A percentile compares a stretch with the other conserved stretches of the same genome.
Evolutionary conservation across 2,113 vertebrate genomes (phyloP).

Genomic region (human (Homo sapiens)): GRCh38 chr4:82109501-82110000

Average conservation of each 20-base stretch:
- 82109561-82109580: not conserved
- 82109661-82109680: not conserved
- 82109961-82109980: not conserved
- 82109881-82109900: not conserved
- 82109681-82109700: not conserved
- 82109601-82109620: not conserved
- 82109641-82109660: not conserved
- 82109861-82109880: conserved; percentile 42
- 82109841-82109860: not conserved
- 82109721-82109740: not conserved
- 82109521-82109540: not conserved
- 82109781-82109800: not conserved
- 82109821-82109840: not conserved
- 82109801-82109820: not conserved
- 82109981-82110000: not conserved
- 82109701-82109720: conserved; percentile 13
- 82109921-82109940: conserved; percentile 37
- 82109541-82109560: not conserved
- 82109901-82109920: conserved; percentile 11
- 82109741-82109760: not conserved
- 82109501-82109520: not conserved
- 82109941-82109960: not conserved
- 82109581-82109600: not conserved
- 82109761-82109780: not conserved
- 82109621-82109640: not conserved